Evolutionary conservation across 2,888 invertebrate genomes (phyloP).

Genomic region (Aethes cnicana): DNA sequence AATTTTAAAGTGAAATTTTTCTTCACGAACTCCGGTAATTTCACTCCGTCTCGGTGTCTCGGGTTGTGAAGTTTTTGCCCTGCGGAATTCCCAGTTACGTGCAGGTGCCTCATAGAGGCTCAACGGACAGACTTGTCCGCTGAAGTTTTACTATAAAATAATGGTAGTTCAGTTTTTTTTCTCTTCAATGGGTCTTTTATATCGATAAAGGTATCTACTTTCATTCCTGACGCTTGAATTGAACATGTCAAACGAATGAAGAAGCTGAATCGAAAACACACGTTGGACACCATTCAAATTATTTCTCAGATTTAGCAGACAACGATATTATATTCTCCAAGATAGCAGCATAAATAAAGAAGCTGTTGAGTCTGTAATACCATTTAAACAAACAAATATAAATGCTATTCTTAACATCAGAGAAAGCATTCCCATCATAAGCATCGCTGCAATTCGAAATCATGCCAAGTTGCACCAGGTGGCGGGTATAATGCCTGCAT

Average conservation of each 20-base stretch:
- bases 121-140: slow-evolving; percentile 6
- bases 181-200: too few species aligned
- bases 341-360: too few species aligned
- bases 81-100: slow-evolving; percentile 18
- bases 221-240: too few species aligned
- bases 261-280: too few species aligned
- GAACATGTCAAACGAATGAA: too few species aligned
- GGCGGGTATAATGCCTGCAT: slow-evolving; percentile 37
- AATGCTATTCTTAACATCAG: too few species aligned
- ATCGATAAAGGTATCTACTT: too few species aligned
- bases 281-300: too few species aligned
- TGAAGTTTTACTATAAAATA: slow-evolving; percentile 13
- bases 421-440: slow-evolving; percentile 15
- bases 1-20: slow-evolving; percentile 32
- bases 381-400: too few species aligned
- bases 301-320: too few species aligned
- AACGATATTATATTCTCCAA: too few species aligned
- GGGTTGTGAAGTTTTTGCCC: slow-evolving; percentile 27
- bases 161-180: slow-evolving; percentile 2
- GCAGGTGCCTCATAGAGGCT: slow-evolving; percentile 20
- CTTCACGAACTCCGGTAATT: slow-evolving; percentile 26
- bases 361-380: too few species aligned
- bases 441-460: slow-evolving; percentile 16
- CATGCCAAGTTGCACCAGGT: slow-evolving; percentile 25
- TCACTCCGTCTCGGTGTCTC: slow-evolving; percentile 24